Percentiles rank a stretch among this genome's conserved stretches.
Conservation (phyloP, 2,888 invertebrate genomes). For the Perizoma flavofasciatum region DNA sequence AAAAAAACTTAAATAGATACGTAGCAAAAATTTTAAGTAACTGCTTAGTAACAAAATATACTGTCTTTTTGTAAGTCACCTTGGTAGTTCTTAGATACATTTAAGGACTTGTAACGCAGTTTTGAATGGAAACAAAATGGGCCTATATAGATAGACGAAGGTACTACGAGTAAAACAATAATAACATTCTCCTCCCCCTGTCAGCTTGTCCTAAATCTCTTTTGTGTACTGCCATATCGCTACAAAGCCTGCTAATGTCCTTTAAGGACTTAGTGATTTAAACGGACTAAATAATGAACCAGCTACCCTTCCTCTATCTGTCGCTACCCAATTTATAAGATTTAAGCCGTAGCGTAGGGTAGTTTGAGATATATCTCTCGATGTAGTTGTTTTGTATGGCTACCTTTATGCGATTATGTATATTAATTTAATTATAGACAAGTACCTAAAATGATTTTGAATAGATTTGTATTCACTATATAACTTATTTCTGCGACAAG, state of each 20-base stretch:
- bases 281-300: conserved; percentile 83
- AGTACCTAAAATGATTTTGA: no score
- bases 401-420: conserved; percentile 7
- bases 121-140: no score
- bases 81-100: no score
- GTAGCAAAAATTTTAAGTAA: no score
- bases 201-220: conserved; percentile 70
- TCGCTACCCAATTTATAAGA: conserved; percentile 68
- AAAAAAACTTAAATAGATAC: no score
- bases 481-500: no score
- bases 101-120: no score
- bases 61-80: no score
- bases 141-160: not conserved
- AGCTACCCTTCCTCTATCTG: conserved; percentile 67
- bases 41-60: no score
- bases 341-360: conserved; percentile 62
- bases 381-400: conserved; percentile 26
- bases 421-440: conserved; percentile 10
- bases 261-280: conserved; percentile 84
- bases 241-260: conserved; percentile 83
- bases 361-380: conserved; percentile 23
- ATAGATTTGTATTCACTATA: no score
- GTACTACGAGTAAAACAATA: conserved; percentile 13
- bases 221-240: conserved; percentile 80
- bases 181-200: conserved; percentile 44